These are phyloP conservation scores for Pogonognathellus flavescens DNA, from an alignment of 1,140 invertebrate species.

Conservation along the genomic window DNA sequence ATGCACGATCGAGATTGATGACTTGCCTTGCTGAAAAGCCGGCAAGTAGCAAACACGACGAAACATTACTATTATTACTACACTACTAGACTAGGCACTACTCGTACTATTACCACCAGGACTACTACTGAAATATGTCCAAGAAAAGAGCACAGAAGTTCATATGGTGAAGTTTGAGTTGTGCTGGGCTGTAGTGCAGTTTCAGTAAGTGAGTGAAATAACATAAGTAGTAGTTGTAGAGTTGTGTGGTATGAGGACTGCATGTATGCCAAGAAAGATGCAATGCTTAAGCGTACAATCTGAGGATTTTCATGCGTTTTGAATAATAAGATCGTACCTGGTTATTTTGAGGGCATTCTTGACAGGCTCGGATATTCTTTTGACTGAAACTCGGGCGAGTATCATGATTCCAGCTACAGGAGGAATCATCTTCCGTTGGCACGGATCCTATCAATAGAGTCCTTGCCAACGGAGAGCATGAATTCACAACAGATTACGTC, in stretches of 20 bases:
- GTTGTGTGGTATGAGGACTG: background rate
- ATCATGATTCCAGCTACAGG: conserved; percentile 63
- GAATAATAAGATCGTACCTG: conserved; percentile 62
- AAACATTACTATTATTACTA: too few species aligned
- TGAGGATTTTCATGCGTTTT: conserved; percentile 45
- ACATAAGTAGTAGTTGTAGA: too few species aligned
- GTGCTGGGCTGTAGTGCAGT: too few species aligned
- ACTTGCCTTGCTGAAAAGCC: background rate
- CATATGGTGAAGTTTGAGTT: background rate
- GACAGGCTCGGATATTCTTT: conserved; percentile 63
- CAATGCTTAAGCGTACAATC: conserved; percentile 25
- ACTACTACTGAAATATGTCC: background rate
- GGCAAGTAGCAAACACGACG: too few species aligned
- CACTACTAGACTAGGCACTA: too few species aligned
- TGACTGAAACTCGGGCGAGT: conserved; percentile 63
- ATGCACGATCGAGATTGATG: conserved; percentile 42
- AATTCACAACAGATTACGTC: conserved; percentile 38
- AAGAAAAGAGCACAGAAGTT: background rate
- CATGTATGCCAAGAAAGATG: conserved; percentile 14
- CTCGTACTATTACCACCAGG: too few species aligned
- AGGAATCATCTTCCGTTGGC: conserved; percentile 57
- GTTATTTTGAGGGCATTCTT: conserved; percentile 66
- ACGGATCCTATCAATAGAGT: conserved; percentile 47
- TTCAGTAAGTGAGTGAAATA: too few species aligned
- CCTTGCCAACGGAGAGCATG: conserved; percentile 48